Conservation (phyloP, 2,797 vertebrate species). For the Chrosomus eos region DNA sequence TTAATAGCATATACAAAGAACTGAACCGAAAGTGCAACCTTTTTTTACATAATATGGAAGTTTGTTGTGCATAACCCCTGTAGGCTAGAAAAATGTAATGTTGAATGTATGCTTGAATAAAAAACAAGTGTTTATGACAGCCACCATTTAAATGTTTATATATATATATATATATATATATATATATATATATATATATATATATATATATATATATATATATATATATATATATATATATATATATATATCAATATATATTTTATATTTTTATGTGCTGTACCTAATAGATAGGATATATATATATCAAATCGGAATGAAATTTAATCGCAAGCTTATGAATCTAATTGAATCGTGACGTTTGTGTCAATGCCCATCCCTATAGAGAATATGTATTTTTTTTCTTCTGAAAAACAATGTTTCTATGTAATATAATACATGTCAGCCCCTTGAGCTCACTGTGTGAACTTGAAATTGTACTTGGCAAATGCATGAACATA, state of each 20-base stretch:
- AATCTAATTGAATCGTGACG: not conserved
- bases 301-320: not conserved
- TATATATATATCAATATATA: not conserved
- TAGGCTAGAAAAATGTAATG: not conserved
- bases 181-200: not conserved
- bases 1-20: not conserved
- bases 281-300: not conserved
- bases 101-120: not conserved
- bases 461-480: constrained; percentile 33
- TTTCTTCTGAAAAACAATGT: not conserved
- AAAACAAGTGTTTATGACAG: not conserved
- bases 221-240: not conserved
- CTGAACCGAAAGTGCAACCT: not conserved
- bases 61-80: not conserved
- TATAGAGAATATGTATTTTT: not conserved
- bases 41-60: not conserved
- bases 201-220: not conserved
- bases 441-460: constrained; percentile 35
- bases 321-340: not conserved
- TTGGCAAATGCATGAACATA: constrained; percentile 45
- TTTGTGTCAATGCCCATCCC: not conserved
- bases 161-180: not conserved
- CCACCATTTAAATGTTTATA: not conserved
- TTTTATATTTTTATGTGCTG: not conserved
- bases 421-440: constrained; percentile 7